Conservation (phyloP, 2,113 vertebrate genomes). For the Zonotrichia leucophrys region DNA sequence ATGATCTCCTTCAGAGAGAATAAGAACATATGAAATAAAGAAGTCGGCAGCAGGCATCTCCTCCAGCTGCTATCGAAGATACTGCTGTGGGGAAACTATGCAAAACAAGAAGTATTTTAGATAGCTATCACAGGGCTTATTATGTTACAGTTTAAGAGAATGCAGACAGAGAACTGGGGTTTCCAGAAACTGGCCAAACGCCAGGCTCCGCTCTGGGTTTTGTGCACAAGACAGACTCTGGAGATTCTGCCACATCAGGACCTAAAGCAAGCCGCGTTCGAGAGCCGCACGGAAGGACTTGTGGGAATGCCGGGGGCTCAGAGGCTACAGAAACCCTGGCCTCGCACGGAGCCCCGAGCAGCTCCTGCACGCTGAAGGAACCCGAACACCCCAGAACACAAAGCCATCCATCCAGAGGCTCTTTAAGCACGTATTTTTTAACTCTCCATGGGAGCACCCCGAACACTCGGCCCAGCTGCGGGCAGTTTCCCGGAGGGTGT, state of each 20-base stretch:
- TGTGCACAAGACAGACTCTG: not conserved
- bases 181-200: not conserved
- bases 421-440: not conserved
- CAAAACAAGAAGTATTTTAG: slow-evolving; percentile 15
- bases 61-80: not conserved
- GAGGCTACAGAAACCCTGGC: not conserved
- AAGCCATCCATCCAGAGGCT: not conserved
- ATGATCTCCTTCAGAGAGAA: not conserved
- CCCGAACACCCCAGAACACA: fast-evolving
- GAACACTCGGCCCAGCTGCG: not conserved
- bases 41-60: not conserved
- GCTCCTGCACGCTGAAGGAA: not conserved
- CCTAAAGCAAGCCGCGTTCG: not conserved
- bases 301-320: not conserved
- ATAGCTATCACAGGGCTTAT: not conserved
- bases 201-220: not conserved
- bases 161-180: not conserved
- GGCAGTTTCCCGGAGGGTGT: not conserved
- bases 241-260: not conserved
- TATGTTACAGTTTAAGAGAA: not conserved
- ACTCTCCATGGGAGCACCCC: not conserved
- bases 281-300: not conserved
- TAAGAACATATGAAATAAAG: not conserved
- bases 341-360: not conserved
- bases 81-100: not conserved